Conservation (phyloP, 2,888 invertebrate species). For the Agriopis marginaria region DNA sequence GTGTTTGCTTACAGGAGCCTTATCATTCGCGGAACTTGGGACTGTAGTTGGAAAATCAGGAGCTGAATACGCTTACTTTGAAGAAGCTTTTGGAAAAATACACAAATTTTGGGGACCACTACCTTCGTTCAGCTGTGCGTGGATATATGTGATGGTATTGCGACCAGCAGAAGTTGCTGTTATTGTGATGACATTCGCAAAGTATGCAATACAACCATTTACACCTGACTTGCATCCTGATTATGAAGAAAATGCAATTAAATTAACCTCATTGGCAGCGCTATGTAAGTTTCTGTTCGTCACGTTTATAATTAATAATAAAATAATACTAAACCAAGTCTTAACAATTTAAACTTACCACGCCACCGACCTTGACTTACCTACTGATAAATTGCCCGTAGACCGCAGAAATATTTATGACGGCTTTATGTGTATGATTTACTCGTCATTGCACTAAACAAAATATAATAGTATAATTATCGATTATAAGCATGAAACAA, state of each 20-base stretch:
- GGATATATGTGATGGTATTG: slow-evolving; percentile 91
- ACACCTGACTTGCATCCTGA: slow-evolving; percentile 72
- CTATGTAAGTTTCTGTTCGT: slow-evolving; percentile 82
- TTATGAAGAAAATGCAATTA: slow-evolving; percentile 83
- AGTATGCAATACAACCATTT: slow-evolving; percentile 90
- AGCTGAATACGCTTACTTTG: slow-evolving; percentile 93
- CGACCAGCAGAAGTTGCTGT: slow-evolving; percentile 93
- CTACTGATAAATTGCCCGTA: no score
- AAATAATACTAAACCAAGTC: no score
- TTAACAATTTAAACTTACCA: no score
- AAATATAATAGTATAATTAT: no score
- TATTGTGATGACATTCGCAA: slow-evolving; percentile 91
- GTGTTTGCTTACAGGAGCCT: slow-evolving; percentile 86
- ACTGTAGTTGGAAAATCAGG: slow-evolving; percentile 92
- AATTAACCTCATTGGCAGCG: slow-evolving; percentile 88
- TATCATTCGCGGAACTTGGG: slow-evolving; percentile 93
- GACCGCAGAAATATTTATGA: no score
- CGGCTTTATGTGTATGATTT: no score
- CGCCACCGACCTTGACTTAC: no score
- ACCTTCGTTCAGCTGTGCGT: slow-evolving; percentile 91
- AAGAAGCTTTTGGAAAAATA: slow-evolving; percentile 89
- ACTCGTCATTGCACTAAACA: no score
- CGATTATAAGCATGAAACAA: no score
- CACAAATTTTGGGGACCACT: slow-evolving; percentile 90
- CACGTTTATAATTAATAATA: no score